These are phyloP conservation scores for Plagiodera versicolora DNA, from an alignment of 2,888 invertebrate species.

Conservation along the genomic window DNA sequence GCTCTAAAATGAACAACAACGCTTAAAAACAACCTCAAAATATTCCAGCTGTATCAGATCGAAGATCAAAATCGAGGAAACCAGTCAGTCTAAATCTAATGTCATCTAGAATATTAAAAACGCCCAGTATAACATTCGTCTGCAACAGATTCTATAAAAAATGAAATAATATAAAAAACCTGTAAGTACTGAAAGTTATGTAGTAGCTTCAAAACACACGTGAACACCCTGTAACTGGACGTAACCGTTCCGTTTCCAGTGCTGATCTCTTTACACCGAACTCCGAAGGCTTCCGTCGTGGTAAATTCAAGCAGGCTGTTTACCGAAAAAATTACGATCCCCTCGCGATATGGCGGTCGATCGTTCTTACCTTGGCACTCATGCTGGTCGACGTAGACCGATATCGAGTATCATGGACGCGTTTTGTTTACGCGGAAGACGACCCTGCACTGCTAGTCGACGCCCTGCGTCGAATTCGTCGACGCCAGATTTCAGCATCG, in stretches of 20 bases:
- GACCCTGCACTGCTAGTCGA: constrained; percentile 32
- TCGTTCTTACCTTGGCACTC: constrained; percentile 38
- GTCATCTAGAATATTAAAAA: no score
- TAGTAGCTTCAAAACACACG: no score
- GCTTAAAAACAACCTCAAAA: no score
- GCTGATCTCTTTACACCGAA: background rate
- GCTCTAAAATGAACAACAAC: no score
- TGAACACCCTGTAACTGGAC: no score
- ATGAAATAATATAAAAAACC: no score
- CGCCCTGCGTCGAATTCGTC: constrained; percentile 38
- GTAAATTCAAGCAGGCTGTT: constrained; percentile 2
- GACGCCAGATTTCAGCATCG: constrained; percentile 32
- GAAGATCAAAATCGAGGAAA: no score
- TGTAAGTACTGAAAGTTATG: no score
- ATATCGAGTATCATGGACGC: constrained; percentile 4
- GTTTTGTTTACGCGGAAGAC: constrained; percentile 10
- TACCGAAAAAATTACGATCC: constrained; percentile 20
- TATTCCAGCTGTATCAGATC: no score
- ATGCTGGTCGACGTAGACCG: constrained; percentile 19
- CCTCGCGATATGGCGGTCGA: constrained; percentile 1
- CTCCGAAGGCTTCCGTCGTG: background rate
- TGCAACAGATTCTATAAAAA: no score
- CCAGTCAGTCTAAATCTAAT: no score
- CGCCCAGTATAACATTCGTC: no score
- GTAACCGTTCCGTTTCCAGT: background rate